Conservation (phyloP, 2,888 invertebrate genomes). For the Drosophila cracens region DNA sequence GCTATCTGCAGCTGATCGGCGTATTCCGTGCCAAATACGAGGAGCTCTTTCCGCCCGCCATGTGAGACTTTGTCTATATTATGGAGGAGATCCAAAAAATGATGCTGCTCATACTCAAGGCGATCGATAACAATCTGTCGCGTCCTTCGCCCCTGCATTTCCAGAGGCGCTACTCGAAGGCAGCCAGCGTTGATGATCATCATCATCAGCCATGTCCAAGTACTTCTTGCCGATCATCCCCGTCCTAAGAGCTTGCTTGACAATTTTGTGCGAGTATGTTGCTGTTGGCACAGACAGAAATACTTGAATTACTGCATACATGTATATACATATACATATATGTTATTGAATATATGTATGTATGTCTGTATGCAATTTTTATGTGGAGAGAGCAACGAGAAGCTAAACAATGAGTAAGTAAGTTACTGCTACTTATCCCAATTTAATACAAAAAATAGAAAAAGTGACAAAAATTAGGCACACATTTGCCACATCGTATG, state of each 20-base stretch:
- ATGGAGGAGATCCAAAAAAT: constrained; percentile 94
- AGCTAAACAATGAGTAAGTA: constrained; percentile 56
- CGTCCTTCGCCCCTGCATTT: constrained; percentile 95
- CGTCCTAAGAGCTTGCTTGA: background rate
- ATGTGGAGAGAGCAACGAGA: constrained; percentile 40
- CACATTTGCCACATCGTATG: constrained; percentile 21
- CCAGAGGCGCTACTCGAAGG: constrained; percentile 91
- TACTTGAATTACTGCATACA: constrained; percentile 15
- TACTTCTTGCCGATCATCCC: constrained; percentile 88
- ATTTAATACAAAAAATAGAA: background rate
- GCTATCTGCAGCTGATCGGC: constrained; percentile 94
- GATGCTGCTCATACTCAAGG: constrained; percentile 91
- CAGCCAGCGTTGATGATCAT: constrained; percentile 87
- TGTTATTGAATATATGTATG: constrained; percentile 15
- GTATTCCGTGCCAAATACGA: constrained; percentile 96
- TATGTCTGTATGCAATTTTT: constrained; percentile 19
- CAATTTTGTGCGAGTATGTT: no score
- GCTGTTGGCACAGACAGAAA: background rate
- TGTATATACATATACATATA: constrained; percentile 21
- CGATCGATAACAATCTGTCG: constrained; percentile 92
- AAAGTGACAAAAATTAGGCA: background rate
- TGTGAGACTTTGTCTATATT: constrained; percentile 95
- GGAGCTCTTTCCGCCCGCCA: constrained; percentile 95
- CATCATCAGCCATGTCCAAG: constrained; percentile 92
- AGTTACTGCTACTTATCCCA: background rate